Evolutionary conservation across 2,888 invertebrate genomes (phyloP).

Genomic region (Tetheella fluctuosa): DNA sequence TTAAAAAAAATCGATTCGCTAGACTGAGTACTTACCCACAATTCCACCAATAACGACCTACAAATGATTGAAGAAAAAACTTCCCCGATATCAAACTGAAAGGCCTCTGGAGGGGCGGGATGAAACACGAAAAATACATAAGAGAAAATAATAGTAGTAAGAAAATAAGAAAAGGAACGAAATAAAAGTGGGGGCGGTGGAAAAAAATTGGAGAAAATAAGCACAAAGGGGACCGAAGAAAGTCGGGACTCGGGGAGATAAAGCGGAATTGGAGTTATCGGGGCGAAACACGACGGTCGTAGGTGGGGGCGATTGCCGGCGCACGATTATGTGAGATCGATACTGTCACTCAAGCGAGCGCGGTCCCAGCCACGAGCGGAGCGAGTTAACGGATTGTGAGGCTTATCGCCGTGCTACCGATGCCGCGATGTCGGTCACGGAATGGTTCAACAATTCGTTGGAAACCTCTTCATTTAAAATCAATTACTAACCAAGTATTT

Average conservation of each 20-base stretch:
- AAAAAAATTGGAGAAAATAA: constrained; percentile 81
- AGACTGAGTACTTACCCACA: constrained; percentile 72
- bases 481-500: too few relatives aligned
- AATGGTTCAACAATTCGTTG: too few relatives aligned
- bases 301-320: constrained; percentile 70
- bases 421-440: neutral
- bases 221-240: constrained; percentile 81
- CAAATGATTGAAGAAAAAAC: constrained; percentile 77
- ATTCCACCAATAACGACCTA: constrained; percentile 77
- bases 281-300: constrained; percentile 71
- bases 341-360: constrained; percentile 73
- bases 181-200: constrained; percentile 76
- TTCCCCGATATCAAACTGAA: constrained; percentile 44
- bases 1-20: constrained; percentile 73
- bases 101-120: constrained; percentile 55
- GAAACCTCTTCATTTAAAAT: too few relatives aligned
- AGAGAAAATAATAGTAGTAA: constrained; percentile 81
- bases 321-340: constrained; percentile 80
- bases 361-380: constrained; percentile 21
- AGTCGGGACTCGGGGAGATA: constrained; percentile 77
- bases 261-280: constrained; percentile 83
- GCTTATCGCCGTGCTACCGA: neutral
- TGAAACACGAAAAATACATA: constrained; percentile 81
- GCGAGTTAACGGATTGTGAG: constrained; percentile 12
- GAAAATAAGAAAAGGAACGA: constrained; percentile 75